phyloP scores from a whole-genome alignment of 92 coral and sea anemone genomes.

The Diadumene lineata region DNA sequence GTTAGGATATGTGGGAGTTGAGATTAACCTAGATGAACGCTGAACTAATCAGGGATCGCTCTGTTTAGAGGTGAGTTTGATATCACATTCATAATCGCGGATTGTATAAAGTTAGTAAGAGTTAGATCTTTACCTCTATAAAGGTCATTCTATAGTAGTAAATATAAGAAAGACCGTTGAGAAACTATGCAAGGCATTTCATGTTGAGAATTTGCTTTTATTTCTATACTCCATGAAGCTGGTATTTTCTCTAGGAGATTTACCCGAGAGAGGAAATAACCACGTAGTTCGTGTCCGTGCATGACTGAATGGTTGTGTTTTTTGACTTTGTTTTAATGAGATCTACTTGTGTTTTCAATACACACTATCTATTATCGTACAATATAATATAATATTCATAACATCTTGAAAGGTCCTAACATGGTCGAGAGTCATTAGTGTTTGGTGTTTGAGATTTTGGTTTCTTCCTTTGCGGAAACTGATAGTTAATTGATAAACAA shows the following conservation, averaged over 20 bases:
- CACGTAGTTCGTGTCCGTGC: constrained; percentile 5
- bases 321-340: neutral
- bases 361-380: neutral
- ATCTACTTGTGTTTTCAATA: constrained; percentile 4
- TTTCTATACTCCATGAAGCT: neutral
- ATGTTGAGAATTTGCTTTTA: neutral
- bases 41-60: neutral
- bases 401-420: neutral
- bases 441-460: too few species aligned
- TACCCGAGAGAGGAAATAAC: neutral
- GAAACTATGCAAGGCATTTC: neutral
- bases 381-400: neutral
- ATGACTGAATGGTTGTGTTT: neutral
- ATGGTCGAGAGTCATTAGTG: too few species aligned
- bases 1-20: neutral
- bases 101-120: too few species aligned
- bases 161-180: neutral
- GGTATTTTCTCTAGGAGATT: neutral
- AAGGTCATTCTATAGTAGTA: neutral
- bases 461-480: neutral
- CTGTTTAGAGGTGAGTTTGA: constrained; percentile 2
- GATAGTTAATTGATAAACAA: too few species aligned
- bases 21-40: neutral
- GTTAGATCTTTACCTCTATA: too few species aligned
- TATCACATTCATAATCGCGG: too few species aligned